phyloP scores from a whole-genome alignment of 2,113 vertebrate species.

The Pseudorectes ferrugineus region DNA sequence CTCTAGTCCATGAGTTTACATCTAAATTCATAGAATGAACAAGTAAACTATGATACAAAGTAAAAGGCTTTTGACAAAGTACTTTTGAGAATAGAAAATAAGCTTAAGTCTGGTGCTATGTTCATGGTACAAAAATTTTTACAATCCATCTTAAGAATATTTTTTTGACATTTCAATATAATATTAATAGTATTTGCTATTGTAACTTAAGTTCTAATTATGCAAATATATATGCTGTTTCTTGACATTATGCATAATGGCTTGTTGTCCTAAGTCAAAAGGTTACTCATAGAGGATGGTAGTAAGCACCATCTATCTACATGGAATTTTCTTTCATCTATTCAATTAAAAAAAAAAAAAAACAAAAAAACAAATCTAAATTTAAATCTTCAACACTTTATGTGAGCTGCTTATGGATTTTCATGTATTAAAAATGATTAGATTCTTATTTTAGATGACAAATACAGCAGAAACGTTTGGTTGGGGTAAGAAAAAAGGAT shows the following conservation, averaged over 20 bases:
- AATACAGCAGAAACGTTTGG: background rate
- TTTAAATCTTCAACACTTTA: background rate
- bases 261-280: background rate
- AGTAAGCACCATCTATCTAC: background rate
- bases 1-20: background rate
- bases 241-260: background rate
- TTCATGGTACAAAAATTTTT: background rate
- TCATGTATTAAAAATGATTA: background rate
- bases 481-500: background rate
- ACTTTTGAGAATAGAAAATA: background rate
- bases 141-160: background rate
- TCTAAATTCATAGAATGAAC: background rate
- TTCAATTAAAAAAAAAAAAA: background rate
- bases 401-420: background rate
- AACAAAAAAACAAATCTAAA: background rate
- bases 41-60: background rate
- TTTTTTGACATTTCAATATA: background rate
- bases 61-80: background rate
- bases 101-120: background rate
- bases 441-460: background rate
- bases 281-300: background rate
- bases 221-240: background rate
- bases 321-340: background rate
- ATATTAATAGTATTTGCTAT: background rate
- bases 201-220: background rate